Percentiles rank a stretch among this genome's conserved stretches.
Conservation (phyloP, 2,797 vertebrate genomes). For the Heterohyrax brucei region DNA sequence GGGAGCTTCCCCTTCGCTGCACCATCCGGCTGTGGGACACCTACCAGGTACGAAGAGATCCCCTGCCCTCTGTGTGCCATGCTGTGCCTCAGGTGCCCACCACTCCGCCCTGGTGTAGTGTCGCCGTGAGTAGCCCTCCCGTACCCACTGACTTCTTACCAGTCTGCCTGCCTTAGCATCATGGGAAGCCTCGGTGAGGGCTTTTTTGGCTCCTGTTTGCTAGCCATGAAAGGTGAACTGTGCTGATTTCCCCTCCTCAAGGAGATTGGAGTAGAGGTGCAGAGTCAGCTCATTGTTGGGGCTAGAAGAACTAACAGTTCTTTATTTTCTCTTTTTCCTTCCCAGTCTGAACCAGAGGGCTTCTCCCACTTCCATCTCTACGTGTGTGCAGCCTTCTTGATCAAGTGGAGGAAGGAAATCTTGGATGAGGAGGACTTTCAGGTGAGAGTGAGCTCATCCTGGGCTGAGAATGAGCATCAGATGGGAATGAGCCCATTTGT, state of each 20-base stretch:
- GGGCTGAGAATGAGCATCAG: not conserved
- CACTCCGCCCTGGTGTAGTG: not conserved
- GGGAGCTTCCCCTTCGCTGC: slow-evolving; percentile 97
- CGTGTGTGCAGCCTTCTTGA: slow-evolving; percentile 98
- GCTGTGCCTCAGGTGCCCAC: fast-evolving
- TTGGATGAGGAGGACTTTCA: slow-evolving; percentile 98
- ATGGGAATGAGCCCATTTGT: too few species aligned
- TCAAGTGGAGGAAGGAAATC: slow-evolving; percentile 99
- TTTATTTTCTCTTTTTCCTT: slow-evolving; percentile 18
- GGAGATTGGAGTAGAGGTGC: not conserved
- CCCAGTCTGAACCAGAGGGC: slow-evolving; percentile 97
- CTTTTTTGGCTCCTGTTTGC: not conserved
- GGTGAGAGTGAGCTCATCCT: slow-evolving; percentile 89
- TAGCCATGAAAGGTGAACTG: not conserved
- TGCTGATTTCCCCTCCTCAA: not conserved
- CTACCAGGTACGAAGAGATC: slow-evolving; percentile 93
- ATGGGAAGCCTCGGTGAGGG: not conserved
- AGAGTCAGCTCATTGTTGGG: not conserved
- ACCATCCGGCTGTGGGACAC: slow-evolving; percentile 99
- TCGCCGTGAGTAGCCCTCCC: not conserved
- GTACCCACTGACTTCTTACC: not conserved
- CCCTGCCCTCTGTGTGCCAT: fast-evolving
- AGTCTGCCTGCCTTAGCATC: not conserved
- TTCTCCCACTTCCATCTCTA: slow-evolving; percentile 99
- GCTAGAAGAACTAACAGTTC: not conserved